Evolutionary conservation across 2,797 vertebrate genomes (phyloP).

Genomic region (Parauchenoglanis ngamensis): DNA sequence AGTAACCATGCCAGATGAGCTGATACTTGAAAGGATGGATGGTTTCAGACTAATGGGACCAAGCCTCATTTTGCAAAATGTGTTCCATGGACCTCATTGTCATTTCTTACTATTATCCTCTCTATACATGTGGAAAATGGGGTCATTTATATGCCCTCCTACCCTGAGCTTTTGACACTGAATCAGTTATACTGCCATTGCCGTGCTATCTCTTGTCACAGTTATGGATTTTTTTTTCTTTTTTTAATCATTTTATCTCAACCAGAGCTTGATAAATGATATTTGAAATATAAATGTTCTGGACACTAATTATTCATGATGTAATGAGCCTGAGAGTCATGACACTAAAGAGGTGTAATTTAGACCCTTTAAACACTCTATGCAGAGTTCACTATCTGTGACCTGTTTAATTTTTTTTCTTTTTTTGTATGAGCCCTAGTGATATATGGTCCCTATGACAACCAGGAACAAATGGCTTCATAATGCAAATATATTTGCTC

Average conservation of each 20-base stretch:
- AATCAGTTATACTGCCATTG: slow-evolving; percentile 27
- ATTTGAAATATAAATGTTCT: slow-evolving; percentile 48
- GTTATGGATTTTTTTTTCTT: slow-evolving; percentile 1
- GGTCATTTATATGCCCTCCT: slow-evolving; percentile 27
- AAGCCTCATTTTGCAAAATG: neutral
- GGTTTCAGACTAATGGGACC: slow-evolving; percentile 2
- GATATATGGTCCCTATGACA: slow-evolving; percentile 38
- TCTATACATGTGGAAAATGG: slow-evolving; percentile 19
- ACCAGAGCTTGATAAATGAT: slow-evolving; percentile 56
- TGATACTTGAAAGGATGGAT: neutral
- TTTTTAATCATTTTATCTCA: slow-evolving; percentile 34
- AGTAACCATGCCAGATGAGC: neutral
- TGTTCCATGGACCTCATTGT: neutral
- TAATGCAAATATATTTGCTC: slow-evolving; percentile 44
- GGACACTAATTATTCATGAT: slow-evolving; percentile 70
- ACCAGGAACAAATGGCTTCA: slow-evolving; percentile 46
- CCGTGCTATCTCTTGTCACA: slow-evolving; percentile 1
- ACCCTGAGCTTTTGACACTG: slow-evolving; percentile 19
- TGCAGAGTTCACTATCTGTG: slow-evolving; percentile 65
- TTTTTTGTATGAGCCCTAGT: slow-evolving; percentile 13
- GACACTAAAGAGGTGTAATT: slow-evolving; percentile 66
- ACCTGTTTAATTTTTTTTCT: slow-evolving; percentile 57
- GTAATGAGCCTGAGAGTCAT: slow-evolving; percentile 67
- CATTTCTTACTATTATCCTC: slow-evolving; percentile 29
- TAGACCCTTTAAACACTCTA: slow-evolving; percentile 65